A percentile compares a stretch with the other conserved stretches of the same genome.
Conservation (phyloP, 2,113 vertebrate genomes). For the Drymodes brunneopygia region DNA sequence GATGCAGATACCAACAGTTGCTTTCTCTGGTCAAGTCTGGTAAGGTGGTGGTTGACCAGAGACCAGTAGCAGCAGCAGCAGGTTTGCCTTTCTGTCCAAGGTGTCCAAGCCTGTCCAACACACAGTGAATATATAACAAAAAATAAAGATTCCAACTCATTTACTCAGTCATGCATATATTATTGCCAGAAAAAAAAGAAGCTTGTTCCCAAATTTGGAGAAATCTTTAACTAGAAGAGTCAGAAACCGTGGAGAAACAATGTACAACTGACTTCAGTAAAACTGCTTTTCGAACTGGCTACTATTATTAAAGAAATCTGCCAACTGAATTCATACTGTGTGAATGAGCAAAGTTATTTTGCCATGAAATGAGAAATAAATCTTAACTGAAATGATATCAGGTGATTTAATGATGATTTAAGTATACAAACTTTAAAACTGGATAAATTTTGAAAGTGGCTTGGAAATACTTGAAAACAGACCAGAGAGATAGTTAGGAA, state of each 20-base stretch:
- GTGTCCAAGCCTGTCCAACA: not conserved
- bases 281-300: not conserved
- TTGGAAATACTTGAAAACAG: not conserved
- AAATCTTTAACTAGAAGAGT: not conserved
- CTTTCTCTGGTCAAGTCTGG: not conserved
- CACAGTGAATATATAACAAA: not conserved
- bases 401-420: not conserved
- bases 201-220: not conserved
- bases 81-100: not conserved
- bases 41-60: rapidly evolving
- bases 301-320: not conserved
- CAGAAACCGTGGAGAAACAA: not conserved
- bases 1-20: not conserved
- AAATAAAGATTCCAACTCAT: not conserved
- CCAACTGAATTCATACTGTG: not conserved
- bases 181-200: not conserved
- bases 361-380: not conserved
- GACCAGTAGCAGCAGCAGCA: not conserved
- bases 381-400: not conserved
- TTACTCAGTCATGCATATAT: not conserved
- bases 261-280: not conserved
- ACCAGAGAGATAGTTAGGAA: not conserved
- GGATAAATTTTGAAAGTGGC: not conserved
- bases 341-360: not conserved
- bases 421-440: not conserved